phyloP scores from a whole-genome alignment of 30 jellyfish, hydroid and myxozoan genomes.

The Aurelia aurita region DNA sequence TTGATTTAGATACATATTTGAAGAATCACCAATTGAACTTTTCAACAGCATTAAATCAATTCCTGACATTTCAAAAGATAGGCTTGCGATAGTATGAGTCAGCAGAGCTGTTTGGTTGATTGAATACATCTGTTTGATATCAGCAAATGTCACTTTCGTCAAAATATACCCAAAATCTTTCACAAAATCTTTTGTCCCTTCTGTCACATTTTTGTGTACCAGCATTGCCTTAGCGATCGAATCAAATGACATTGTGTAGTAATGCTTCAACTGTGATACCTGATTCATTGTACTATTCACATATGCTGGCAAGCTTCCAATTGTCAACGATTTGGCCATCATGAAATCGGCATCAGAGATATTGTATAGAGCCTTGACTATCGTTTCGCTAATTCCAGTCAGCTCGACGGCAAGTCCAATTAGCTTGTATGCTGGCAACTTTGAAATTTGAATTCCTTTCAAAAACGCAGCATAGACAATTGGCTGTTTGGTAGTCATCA shows the following conservation, averaged over 20 bases:
- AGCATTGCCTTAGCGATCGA: constrained; percentile 26
- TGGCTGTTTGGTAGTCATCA: constrained; percentile 13
- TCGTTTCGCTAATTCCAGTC: constrained; percentile 3
- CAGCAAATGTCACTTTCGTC: background rate
- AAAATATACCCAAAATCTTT: constrained; percentile 25
- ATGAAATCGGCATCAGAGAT: background rate
- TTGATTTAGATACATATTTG: too few species aligned
- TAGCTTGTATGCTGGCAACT: background rate
- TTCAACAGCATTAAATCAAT: background rate
- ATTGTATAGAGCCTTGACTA: background rate
- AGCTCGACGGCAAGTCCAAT: constrained; percentile 12
- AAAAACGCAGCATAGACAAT: constrained; percentile 25
- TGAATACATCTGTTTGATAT: background rate
- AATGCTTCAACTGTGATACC: background rate
- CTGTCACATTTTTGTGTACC: constrained; percentile 38
- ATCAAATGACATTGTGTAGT: constrained; percentile 4
- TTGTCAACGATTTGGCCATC: background rate
- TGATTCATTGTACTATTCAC: constrained; percentile 10
- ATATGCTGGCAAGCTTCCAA: constrained; percentile 17
- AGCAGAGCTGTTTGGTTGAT: background rate
- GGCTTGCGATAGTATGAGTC: background rate
- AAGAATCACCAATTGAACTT: background rate
- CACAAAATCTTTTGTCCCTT: constrained; percentile 27
- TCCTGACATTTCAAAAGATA: background rate
- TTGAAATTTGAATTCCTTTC: constrained; percentile 19